Base-by-base conservation (phyloP, 2,113 vertebrate species). In the Myocastor coypus region DNA sequence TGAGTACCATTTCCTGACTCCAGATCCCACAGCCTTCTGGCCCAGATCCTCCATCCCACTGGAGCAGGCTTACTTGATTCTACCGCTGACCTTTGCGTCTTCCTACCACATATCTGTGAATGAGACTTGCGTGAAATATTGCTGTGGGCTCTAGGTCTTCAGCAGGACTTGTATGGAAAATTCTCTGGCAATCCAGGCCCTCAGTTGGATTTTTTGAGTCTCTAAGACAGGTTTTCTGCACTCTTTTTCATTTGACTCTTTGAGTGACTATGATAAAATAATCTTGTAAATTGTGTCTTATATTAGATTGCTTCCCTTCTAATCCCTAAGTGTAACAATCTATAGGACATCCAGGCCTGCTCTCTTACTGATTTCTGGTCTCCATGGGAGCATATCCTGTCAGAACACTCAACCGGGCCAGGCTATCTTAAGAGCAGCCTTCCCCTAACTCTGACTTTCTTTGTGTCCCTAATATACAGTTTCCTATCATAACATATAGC, bases 281-380 rank as follows among this genome's bases (percentile, higher is more conserved):
- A 69, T 69, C 34, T n/a, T n/a, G 20, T 69, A 69, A 69, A n/a
- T 69, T 69, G 34, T n/a, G 17, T 20, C 17, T 17, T 69, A 19
- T 37, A 20, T 69, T 69, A 69, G n/a, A 69, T 37, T 1, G 6
- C 19, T 69, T 69, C 68, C 17, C 66, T 34, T 69, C 17, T 37
- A 69, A 69, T n/a, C 30, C 34, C 68, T 69, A 34, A 69, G 2
- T 69, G n/a, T 34, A 69, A 69, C 34, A n/a, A 13, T 16, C 42
- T 52, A 57, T 37, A 2, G 5, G 30, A 30, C 17, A 68, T 28
- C 11, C 30, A 0, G 0, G 0, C 83, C 66, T 20, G 6, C 32
- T 87, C 12, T 17, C 26, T 61, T 13, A 59, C 0, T 59, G 63
- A 6, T 17, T n/a, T 5, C 26, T 57, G 7, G 2, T 59, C 66